Evolutionary conservation across 2,888 invertebrate species (phyloP).

Genomic region (Pachymerium ferrugineum): DNA sequence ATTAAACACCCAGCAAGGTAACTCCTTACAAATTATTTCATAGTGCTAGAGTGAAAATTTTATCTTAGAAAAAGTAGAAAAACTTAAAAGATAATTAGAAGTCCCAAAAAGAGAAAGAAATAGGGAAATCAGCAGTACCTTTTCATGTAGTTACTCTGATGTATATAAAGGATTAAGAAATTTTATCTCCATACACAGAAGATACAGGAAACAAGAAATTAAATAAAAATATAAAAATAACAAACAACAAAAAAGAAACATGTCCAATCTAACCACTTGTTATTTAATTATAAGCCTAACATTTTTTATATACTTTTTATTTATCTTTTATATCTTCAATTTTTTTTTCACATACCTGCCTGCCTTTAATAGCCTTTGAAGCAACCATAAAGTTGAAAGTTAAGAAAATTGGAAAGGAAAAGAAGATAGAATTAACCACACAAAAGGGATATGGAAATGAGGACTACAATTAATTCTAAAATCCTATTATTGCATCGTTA

Average conservation of each 20-base stretch:
- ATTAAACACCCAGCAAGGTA: not conserved
- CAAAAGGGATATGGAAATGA: not conserved
- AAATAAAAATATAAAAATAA: not conserved
- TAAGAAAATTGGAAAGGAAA: conserved; percentile 20
- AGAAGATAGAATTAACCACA: conserved; percentile 1
- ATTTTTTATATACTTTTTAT: not conserved
- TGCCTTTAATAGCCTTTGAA: conserved; percentile 36
- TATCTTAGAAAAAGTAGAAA: too few species aligned
- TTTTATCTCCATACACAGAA: not conserved
- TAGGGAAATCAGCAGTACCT: not conserved
- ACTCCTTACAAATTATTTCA: not conserved
- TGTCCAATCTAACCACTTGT: not conserved
- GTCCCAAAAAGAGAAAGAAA: not conserved
- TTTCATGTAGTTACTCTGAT: not conserved
- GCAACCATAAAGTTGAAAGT: conserved; percentile 30
- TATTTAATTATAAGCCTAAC: not conserved
- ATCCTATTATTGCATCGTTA: too few species aligned
- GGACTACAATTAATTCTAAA: too few species aligned
- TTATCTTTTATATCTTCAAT: not conserved
- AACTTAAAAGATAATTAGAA: not conserved
- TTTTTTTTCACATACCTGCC: conserved; percentile 35
- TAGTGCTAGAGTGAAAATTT: not conserved
- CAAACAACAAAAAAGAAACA: not conserved
- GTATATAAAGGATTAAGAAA: not conserved
- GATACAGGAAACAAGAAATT: not conserved